phyloP scores from a whole-genome alignment of 1,140 invertebrate genomes.

The Chymomyza costata region DNA sequence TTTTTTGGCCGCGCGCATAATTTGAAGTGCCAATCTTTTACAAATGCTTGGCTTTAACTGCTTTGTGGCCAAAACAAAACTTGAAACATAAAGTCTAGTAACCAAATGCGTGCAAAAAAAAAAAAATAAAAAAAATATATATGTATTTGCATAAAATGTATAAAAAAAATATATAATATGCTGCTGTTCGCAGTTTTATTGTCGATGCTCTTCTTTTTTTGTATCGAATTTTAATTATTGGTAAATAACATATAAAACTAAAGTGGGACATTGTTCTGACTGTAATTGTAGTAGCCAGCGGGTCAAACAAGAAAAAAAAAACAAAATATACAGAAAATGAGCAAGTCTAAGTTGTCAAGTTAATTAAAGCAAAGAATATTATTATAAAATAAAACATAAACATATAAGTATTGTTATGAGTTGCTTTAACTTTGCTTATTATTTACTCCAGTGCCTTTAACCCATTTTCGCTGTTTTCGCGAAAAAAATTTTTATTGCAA shows the following conservation, averaged over 20 bases:
- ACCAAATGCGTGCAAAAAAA: constrained; percentile 1
- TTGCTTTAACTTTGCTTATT: too few relatives aligned
- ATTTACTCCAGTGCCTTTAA: too few relatives aligned
- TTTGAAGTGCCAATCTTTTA: constrained; percentile 57
- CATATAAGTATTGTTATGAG: too few relatives aligned
- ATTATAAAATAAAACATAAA: too few relatives aligned
- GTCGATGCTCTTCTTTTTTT: constrained; percentile 17
- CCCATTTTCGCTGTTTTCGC: too few relatives aligned
- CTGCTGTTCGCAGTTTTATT: constrained; percentile 45
- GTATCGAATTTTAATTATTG: constrained; percentile 55
- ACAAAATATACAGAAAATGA: not conserved
- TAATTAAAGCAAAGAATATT: too few relatives aligned
- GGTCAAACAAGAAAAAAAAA: constrained; percentile 9
- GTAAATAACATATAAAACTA: constrained; percentile 32
- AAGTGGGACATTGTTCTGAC: constrained; percentile 47
- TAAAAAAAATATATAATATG: constrained; percentile 25
- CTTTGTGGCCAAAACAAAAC: constrained; percentile 9
- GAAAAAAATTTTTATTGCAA: too few relatives aligned
- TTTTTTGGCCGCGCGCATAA: constrained; percentile 49
- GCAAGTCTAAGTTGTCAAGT: not conserved
- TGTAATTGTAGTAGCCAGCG: constrained; percentile 42
- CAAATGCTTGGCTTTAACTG: not conserved
- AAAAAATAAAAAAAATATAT: constrained; percentile 4
- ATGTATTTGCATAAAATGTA: constrained; percentile 29
- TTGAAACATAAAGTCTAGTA: constrained; percentile 12